Conservation (phyloP, 2,888 invertebrate species). For the Agonopterix heracliana region DNA sequence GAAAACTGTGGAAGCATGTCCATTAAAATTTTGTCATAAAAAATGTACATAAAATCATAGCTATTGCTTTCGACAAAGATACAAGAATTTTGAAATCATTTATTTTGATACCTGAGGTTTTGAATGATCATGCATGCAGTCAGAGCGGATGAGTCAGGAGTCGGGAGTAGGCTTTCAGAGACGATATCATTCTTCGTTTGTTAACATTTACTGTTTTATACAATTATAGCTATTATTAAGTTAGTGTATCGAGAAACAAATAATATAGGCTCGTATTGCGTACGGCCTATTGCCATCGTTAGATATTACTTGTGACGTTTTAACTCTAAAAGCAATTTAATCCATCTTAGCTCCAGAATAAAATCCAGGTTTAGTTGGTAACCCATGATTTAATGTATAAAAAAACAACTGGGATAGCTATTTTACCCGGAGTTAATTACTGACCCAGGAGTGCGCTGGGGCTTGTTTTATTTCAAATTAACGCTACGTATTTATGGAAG, state of each 20-base stretch:
- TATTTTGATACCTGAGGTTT: conserved; percentile 69
- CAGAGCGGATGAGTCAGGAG: conserved; percentile 35
- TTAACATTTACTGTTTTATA: conserved; percentile 4
- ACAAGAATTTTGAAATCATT: conserved; percentile 53
- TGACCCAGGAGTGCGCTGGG: no score
- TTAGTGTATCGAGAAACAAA: neutral
- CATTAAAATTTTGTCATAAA: conserved; percentile 21
- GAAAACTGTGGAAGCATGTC: conserved; percentile 26
- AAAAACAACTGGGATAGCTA: no score
- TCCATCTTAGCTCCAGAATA: no score
- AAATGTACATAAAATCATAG: conserved; percentile 44
- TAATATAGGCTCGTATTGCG: neutral
- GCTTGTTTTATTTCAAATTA: no score
- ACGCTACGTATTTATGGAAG: no score
- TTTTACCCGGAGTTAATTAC: no score
- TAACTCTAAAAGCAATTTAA: no score
- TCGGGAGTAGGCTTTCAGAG: conserved; percentile 33
- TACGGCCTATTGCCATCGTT: neutral
- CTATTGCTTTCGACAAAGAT: conserved; percentile 42
- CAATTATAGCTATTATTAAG: conserved; percentile 1
- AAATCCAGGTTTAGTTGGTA: no score
- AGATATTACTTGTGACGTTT: no score
- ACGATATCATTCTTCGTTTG: conserved; percentile 22
- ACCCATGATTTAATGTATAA: no score
- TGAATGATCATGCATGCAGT: conserved; percentile 49